phyloP scores from a whole-genome alignment of 2,113 vertebrate genomes.

The Platysteira castanea region DNA sequence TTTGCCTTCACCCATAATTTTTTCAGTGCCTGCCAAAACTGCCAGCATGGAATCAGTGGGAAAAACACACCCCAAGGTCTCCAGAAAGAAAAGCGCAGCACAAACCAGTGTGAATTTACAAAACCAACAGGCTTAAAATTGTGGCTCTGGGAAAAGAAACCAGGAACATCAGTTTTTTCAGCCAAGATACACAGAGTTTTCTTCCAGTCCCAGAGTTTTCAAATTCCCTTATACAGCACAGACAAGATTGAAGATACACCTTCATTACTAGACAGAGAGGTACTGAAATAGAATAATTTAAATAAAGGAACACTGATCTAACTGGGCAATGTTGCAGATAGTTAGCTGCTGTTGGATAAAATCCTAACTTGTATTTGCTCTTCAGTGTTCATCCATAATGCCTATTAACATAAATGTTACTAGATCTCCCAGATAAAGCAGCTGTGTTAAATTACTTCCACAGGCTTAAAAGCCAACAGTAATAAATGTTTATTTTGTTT shows the following conservation, averaged over 20 bases:
- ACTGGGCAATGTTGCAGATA: background rate
- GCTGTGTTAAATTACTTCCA: background rate
- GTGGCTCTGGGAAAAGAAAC: background rate
- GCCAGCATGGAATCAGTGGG: background rate
- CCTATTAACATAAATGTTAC: slow-evolving; percentile 13
- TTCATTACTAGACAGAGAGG: background rate
- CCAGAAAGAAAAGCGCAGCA: background rate
- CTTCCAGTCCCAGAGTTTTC: slow-evolving; percentile 8
- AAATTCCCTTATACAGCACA: background rate
- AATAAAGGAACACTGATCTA: background rate
- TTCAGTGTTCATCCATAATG: background rate
- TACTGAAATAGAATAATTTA: background rate
- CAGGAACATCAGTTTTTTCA: background rate
- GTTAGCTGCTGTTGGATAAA: slow-evolving; percentile 21
- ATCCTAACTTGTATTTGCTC: slow-evolving; percentile 10
- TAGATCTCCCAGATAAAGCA: slow-evolving; percentile 10
- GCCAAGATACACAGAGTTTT: slow-evolving; percentile 26
- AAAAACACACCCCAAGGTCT: background rate
- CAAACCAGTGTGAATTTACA: slow-evolving; percentile 5
- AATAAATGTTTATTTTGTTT: slow-evolving; percentile 20
- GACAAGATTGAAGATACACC: background rate
- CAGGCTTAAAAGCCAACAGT: background rate
- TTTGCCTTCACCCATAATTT: background rate
- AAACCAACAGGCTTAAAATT: slow-evolving; percentile 11
- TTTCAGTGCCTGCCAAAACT: background rate